Percentiles rank a stretch among this genome's conserved stretches.
Conservation (phyloP, 2,888 invertebrate species). For the Neocrepidodera transversa region DNA sequence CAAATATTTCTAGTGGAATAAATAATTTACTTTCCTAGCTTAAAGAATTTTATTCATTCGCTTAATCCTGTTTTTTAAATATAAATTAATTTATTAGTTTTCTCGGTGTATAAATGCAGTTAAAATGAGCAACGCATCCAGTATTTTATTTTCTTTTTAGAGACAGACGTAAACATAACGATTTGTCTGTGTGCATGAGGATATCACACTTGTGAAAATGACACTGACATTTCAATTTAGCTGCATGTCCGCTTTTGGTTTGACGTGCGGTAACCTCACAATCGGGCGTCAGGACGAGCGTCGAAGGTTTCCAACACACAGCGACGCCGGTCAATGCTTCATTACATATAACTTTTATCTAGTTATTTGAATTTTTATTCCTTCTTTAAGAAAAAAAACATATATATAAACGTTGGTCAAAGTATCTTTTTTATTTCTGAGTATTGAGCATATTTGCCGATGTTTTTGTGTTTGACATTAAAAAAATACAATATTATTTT, state of each 20-base stretch:
- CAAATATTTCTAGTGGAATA: background rate
- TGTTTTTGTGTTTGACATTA: too few relatives aligned
- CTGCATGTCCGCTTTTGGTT: slow-evolving; percentile 49
- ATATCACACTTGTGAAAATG: slow-evolving; percentile 54
- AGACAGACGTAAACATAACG: slow-evolving; percentile 51
- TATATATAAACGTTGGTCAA: too few relatives aligned
- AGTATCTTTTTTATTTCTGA: too few relatives aligned
- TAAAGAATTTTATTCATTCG: background rate
- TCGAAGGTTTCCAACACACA: slow-evolving; percentile 32
- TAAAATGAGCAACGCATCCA: slow-evolving; percentile 19
- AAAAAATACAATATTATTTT: too few relatives aligned
- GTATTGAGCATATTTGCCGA: too few relatives aligned
- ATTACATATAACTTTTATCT: slow-evolving; percentile 40
- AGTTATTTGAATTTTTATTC: slow-evolving; percentile 37
- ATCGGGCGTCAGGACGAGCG: slow-evolving; percentile 45
- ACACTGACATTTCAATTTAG: slow-evolving; percentile 60
- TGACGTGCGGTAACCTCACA: slow-evolving; percentile 48
- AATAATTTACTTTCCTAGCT: background rate
- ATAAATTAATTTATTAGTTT: too few relatives aligned
- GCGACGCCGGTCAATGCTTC: slow-evolving; percentile 39
- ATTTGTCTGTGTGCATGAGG: slow-evolving; percentile 49
- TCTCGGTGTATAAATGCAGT: background rate
- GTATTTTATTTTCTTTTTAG: slow-evolving; percentile 45
- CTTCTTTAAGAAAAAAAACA: too few relatives aligned
- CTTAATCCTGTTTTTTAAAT: too few relatives aligned